These are phyloP conservation scores for Meloidogyne hapla DNA, from an alignment of 1,140 invertebrate species.

Conservation along the genomic window DNA sequence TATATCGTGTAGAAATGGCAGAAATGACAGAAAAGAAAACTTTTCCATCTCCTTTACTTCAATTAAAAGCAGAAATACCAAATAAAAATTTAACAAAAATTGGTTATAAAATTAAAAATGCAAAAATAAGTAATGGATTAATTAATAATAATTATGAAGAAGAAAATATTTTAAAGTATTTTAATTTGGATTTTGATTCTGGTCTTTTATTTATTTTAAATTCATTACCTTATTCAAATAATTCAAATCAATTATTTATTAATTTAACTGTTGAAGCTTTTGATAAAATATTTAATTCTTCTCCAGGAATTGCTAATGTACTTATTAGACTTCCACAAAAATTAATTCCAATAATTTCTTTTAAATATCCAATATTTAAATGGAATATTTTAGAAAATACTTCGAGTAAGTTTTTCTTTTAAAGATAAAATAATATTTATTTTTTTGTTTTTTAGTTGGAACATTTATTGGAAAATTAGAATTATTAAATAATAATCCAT, in stretches of 20 bases:
- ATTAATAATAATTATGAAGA: neutral
- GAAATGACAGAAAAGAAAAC: neutral
- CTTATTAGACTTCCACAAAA: neutral
- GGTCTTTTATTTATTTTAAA: neutral
- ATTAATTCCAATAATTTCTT: neutral
- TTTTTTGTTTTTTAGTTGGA: neutral
- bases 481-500: neutral
- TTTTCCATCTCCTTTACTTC: neutral
- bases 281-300: neutral
- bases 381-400: slow-evolving; percentile 1
- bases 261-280: slow-evolving; percentile 6
- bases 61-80: neutral
- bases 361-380: slow-evolving; percentile 7
- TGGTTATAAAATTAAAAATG: neutral
- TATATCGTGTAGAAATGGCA: neutral
- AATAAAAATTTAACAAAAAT: neutral
- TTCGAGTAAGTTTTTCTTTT: neutral
- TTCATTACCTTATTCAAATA: neutral
- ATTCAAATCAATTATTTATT: neutral
- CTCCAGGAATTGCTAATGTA: neutral
- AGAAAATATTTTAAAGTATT: neutral
- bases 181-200: slow-evolving; percentile 3
- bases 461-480: neutral
- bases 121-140: neutral
- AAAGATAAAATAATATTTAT: neutral